Base-by-base conservation (phyloP, 2,797 vertebrate genomes). In the Sternotherus odoratus region DNA sequence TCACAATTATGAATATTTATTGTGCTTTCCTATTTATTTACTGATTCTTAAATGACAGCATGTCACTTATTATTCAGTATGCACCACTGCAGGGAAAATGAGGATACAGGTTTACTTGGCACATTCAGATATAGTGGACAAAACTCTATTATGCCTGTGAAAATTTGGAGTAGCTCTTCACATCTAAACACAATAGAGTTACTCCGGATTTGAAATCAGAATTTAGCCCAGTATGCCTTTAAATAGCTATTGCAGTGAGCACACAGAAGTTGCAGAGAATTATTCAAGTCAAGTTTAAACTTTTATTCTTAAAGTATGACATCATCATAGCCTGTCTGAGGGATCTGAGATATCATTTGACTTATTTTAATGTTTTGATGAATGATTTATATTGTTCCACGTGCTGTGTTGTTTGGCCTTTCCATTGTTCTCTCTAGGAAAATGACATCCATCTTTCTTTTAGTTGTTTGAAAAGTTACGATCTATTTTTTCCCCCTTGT, bases 11-110 rank as follows among this genome's bases (percentile, higher is more conserved):
- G 12, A 53, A 23, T 26, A 43, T 80, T 86, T 84, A 43, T 46
- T 36, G 39, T 21, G 49, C 0, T 16, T 36, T 56, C 56, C 75
- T 66, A 2, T 50, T 89, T 91, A n/a, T 3, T 54, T 54, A 26
- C 72, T 1, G 0, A 21, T 46, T 24, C 72, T 54, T 48, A 1
- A 49, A 28, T 26, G 2, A 81, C 72, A 74, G 63, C 19, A 63
- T 79, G 24, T 0, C 1, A 72, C 11, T 24, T 9, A 85, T 0
- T 0, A 16, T 0, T 2, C 30, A 24, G 24, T 16, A 11, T 0
- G 1, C 6, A 39, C 26, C 5, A 39, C 23, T 90, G 11, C 75
- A 60, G 51, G 7, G 13, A 48, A 49, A 63, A 78, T 56, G 69
- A 49, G 5, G 13, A 24, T 15, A 33, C 49, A 83, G 48, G 8